phyloP scores from a whole-genome alignment of 2,113 vertebrate species.

The Nesogale talazaci region DNA sequence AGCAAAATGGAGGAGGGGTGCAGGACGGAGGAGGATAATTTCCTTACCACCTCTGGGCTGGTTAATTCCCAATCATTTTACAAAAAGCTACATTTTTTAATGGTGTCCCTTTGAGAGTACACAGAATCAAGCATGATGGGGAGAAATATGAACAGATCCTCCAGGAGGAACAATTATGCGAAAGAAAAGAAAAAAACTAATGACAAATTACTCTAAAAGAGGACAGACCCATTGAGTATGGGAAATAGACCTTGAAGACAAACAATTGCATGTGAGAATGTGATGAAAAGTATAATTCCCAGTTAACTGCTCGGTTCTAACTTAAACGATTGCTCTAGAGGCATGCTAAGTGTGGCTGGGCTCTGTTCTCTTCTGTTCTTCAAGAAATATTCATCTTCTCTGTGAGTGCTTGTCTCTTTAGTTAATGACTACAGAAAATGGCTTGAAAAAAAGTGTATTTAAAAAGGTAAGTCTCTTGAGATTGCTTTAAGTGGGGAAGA shows the following conservation, averaged over 20 bases:
- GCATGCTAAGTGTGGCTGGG: conserved; percentile 60
- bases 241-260: conserved; percentile 78
- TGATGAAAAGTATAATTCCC: conserved; percentile 76
- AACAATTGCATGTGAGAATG: conserved; percentile 78
- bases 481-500: conserved; percentile 62
- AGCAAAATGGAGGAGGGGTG: no score
- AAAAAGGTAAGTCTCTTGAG: conserved; percentile 70
- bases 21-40: neutral
- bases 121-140: conserved; percentile 26
- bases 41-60: conserved; percentile 1
- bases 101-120: neutral
- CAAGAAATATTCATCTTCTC: conserved; percentile 57
- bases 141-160: neutral
- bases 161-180: neutral
- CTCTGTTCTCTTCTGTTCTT: conserved; percentile 53
- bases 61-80: conserved; percentile 11
- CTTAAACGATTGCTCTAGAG: conserved; percentile 79
- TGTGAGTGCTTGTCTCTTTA: conserved; percentile 75
- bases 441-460: conserved; percentile 77
- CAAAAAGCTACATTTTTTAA: conserved; percentile 50
- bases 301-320: conserved; percentile 79
- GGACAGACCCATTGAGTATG: conserved; percentile 78
- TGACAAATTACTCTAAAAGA: conserved; percentile 77
- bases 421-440: conserved; percentile 79
- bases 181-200: conserved; percentile 56